Evolutionary conservation across 2,888 invertebrate genomes (phyloP).

Genomic region (Acanthosepion esculentum): DNA sequence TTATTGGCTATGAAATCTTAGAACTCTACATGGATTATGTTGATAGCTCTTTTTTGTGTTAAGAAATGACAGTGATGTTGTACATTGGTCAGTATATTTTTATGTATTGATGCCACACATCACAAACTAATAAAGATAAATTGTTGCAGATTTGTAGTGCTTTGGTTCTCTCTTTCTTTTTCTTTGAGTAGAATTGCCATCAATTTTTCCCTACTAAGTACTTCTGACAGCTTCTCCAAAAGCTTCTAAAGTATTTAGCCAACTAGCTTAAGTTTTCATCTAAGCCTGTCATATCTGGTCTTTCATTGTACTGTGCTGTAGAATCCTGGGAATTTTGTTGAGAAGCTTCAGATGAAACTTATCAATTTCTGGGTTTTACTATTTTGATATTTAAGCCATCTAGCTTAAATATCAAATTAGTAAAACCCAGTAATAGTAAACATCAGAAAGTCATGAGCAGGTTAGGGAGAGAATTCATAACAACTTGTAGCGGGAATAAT

Average conservation of each 20-base stretch:
- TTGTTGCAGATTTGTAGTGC: not conserved
- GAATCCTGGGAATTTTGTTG: not conserved
- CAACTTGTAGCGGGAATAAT: too few species aligned
- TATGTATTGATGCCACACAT: too few species aligned
- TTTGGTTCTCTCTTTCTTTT: not conserved
- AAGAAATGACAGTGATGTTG: not conserved
- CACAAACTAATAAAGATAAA: not conserved
- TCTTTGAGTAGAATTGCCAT: not conserved
- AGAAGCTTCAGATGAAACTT: not conserved
- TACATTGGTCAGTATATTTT: not conserved
- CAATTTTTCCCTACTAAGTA: not conserved
- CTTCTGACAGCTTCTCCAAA: not conserved
- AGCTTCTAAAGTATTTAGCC: constrained; percentile 20
- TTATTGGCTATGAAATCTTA: too few species aligned
- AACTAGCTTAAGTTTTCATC: not conserved
- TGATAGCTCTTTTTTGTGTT: too few species aligned
- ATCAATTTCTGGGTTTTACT: not conserved
- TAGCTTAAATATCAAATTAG: too few species aligned
- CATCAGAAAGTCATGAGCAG: too few species aligned
- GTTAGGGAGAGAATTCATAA: too few species aligned
- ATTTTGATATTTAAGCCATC: too few species aligned
- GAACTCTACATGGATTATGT: too few species aligned
- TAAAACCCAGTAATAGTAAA: too few species aligned
- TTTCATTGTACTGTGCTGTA: not conserved
- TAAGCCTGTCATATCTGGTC: not conserved